Conservation (phyloP, 2,888 invertebrate genomes). For the Embidobia sp. region DNA sequence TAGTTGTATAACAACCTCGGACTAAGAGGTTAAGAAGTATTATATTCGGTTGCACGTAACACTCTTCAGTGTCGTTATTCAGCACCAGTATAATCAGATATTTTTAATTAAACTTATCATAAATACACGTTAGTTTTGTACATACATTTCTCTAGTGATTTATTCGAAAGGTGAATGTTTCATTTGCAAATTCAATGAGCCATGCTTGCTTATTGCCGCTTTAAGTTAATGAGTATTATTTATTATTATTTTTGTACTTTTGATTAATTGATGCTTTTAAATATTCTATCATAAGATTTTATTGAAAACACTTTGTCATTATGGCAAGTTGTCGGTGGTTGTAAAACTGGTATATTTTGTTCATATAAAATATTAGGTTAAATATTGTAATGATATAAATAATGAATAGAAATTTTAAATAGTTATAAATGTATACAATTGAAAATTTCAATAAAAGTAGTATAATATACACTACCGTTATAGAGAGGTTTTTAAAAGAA, state of each 20-base stretch:
- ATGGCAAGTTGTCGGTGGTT: too few species aligned
- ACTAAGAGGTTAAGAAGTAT: conserved; percentile 9
- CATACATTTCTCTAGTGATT: conserved; percentile 37
- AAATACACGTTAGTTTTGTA: conserved; percentile 26
- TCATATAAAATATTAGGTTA: too few species aligned
- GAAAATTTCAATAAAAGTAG: too few species aligned
- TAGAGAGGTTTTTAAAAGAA: too few species aligned
- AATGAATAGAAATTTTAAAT: neutral
- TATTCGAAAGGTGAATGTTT: conserved; percentile 4
- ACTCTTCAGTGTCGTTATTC: conserved; percentile 24
- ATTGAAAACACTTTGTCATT: too few species aligned
- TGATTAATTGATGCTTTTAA: neutral
- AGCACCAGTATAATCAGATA: conserved; percentile 37
- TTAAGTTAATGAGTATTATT: conserved; percentile 26
- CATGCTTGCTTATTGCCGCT: neutral
- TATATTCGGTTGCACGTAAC: conserved; percentile 23
- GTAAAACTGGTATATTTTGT: too few species aligned
- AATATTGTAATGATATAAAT: too few species aligned
- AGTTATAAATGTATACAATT: neutral
- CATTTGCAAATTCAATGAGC: neutral
- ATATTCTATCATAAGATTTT: neutral
- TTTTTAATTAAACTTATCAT: conserved; percentile 21
- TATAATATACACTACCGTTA: too few species aligned
- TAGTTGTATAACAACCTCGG: conserved; percentile 27
- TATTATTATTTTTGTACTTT: conserved; percentile 22